Evolutionary conservation across 1,140 invertebrate genomes (phyloP), one percentile per base, ranked within the genome.

Genomic region (Gryon sp.): DNA sequence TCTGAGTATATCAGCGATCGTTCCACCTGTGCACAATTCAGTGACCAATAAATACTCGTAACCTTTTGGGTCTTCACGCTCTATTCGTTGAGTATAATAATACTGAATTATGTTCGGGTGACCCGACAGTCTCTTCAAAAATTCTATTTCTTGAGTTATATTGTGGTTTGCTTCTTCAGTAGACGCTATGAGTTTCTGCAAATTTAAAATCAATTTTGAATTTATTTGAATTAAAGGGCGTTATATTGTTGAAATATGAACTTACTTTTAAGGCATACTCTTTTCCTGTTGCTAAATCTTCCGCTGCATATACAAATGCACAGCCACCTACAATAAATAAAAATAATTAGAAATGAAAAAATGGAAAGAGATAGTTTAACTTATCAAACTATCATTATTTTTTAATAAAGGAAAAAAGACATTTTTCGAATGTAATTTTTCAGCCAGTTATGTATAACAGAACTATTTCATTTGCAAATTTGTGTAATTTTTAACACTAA

Each of bases 301-400:
- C 95, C 75, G 95, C 96, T 68, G 96, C 93, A 91, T 95, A 98
- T 43, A 98, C 96, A 90, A 96, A 94, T 41, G 96, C 96, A 92
- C 96, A 98, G 79, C 96, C 96, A 92, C 97, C 97, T 98, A 88
- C 77, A 65, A n/a, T 20, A 11, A 45, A 55, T 40, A 34, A 34
- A 38, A 38, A 16, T 15, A 16, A 38, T 16, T 38, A 74, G 8
- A 65, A 79, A n/a, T n/a, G n/a, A n/a, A n/a, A n/a, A n/a, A n/a
- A n/a, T n/a, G n/a, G n/a, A n/a, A n/a, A n/a, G n/a, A n/a, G n/a
- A n/a, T n/a, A n/a, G n/a, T n/a, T n/a, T n/a, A n/a, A n/a, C n/a
- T n/a, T n/a, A n/a, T n/a, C n/a, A n/a, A n/a, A n/a, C n/a, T n/a
- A n/a, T n/a, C n/a, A n/a, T n/a, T n/a, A n/a, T n/a, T n/a, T n/a